Conservation (phyloP, 2,113 vertebrate genomes). For the Taurulus bubalis region DNA sequence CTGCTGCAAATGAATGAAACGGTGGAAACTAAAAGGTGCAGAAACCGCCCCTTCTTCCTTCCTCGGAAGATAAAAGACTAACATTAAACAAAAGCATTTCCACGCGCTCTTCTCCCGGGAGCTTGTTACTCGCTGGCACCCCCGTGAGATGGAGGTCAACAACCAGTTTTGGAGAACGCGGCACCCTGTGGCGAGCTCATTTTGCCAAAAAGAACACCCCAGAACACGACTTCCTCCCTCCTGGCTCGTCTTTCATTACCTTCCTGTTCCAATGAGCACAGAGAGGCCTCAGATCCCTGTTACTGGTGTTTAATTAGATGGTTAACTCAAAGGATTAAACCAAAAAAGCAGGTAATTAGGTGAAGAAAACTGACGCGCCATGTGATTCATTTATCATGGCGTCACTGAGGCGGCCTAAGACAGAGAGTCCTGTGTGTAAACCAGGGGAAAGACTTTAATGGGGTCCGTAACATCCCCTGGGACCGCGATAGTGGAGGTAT, state of each 20-base stretch:
- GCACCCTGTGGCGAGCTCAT: slow-evolving; percentile 63
- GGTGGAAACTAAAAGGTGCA: slow-evolving; percentile 27
- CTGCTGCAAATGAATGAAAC: slow-evolving; percentile 56
- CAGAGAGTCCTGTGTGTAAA: slow-evolving; percentile 31
- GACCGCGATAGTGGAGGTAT: neutral
- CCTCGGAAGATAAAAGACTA: slow-evolving; percentile 58
- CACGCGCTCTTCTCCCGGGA: slow-evolving; percentile 62
- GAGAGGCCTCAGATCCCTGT: neutral
- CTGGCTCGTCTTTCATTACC: neutral
- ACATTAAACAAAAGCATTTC: slow-evolving; percentile 57
- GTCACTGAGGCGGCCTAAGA: slow-evolving; percentile 17
- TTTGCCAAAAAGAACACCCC: slow-evolving; percentile 32
- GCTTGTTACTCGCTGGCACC: slow-evolving; percentile 68
- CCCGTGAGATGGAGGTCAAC: slow-evolving; percentile 66
- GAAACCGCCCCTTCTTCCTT: slow-evolving; percentile 10
- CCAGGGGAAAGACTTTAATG: slow-evolving; percentile 6
- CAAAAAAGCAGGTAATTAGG: slow-evolving; percentile 51
- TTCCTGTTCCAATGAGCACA: slow-evolving; percentile 9
- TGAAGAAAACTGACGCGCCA: slow-evolving; percentile 32
- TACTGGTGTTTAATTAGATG: slow-evolving; percentile 25
- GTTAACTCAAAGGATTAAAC: slow-evolving; percentile 43
- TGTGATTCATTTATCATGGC: slow-evolving; percentile 49
- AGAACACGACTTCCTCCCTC: slow-evolving; percentile 9
- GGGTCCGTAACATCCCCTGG: slow-evolving; percentile 7
- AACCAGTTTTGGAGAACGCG: slow-evolving; percentile 55